Evolutionary conservation across 2,113 vertebrate species (phyloP), one percentile per base, ranked within the genome.

Genomic region (Poeciliopsis occidentalis): DNA sequence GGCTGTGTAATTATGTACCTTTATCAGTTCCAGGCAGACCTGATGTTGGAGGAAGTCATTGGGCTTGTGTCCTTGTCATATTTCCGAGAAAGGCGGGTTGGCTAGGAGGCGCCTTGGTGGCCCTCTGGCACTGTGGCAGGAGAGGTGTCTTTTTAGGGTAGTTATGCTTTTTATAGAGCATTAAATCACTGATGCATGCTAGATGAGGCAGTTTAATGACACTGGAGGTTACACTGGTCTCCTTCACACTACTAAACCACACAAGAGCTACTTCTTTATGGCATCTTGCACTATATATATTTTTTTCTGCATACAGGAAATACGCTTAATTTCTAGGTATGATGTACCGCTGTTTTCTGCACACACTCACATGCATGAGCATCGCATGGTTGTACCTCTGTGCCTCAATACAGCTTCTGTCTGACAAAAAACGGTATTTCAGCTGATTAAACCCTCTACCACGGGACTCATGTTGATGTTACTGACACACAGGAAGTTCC

Each of bases 11-110:
- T 93, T 90, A 90, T 80, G 85, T 85, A 85, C 89, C 88, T 93
- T 92, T 93, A 94, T 93, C 92, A 84, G 91, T 79, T 76, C 61
- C 65, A 80, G 37, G 85, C 90, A 92, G 88, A 67, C 85, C 60
- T 17, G 67, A 69, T 76, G 71, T 71, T 79, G 66, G 67, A 76
- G 66, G 81, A 79, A 79, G 79, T 85, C 86, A 88, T 85, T 78
- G 60, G 73, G 61, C 71, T 78, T 71, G 69, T 86, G 89, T 92
- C 91, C 91, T 91, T 90, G 92, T 91, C 90, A 88, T 85, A 76
- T 70, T 75, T 69, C 75, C 79, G 39, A 78, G 80, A 89, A 85
- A 80, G 86, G 82, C 82, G 79, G 26, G 3, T 41, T 47, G 69
- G 84, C 75, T 78, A 80, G 68, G 66, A 71, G 76, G 69, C 80